Conservation (phyloP, 2,113 vertebrate species). For the Columba livia region DNA sequence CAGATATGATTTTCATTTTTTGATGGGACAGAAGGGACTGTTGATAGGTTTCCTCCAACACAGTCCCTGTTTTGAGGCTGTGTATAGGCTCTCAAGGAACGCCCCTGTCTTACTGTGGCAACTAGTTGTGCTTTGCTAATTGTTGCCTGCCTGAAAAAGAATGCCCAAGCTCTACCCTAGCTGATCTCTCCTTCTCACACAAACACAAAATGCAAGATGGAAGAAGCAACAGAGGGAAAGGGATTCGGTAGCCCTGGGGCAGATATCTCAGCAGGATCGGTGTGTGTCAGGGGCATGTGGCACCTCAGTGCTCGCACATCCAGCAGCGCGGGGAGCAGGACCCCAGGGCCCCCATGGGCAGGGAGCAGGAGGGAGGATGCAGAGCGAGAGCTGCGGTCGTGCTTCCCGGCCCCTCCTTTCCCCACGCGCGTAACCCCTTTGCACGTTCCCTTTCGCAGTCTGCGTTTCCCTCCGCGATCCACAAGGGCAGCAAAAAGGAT, state of each 20-base stretch:
- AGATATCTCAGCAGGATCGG: not conserved
- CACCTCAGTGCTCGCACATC: not conserved
- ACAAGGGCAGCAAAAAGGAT: not conserved
- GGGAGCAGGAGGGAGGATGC: not conserved
- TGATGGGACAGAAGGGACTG: not conserved
- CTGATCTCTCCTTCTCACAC: not conserved
- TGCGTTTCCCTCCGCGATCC: not conserved
- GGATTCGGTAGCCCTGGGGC: not conserved
- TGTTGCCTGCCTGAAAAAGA: not conserved
- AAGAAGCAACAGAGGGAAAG: not conserved
- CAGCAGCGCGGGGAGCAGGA: not conserved
- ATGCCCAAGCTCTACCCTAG: not conserved
- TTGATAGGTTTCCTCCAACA: not conserved
- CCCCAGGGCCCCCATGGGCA: accelerated
- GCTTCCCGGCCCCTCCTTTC: not conserved
- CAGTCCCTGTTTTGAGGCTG: not conserved
- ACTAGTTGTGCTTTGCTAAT: not conserved
- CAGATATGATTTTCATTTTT: not conserved
- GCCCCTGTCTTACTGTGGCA: not conserved
- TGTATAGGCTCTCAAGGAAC: not conserved
- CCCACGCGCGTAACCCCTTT: not conserved
- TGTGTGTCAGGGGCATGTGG: accelerated
- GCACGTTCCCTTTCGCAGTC: not conserved
- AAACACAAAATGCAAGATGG: not conserved
- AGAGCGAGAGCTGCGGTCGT: not conserved